Conservation (phyloP, 2,797 vertebrate species). For the Onychomys torridus region DNA sequence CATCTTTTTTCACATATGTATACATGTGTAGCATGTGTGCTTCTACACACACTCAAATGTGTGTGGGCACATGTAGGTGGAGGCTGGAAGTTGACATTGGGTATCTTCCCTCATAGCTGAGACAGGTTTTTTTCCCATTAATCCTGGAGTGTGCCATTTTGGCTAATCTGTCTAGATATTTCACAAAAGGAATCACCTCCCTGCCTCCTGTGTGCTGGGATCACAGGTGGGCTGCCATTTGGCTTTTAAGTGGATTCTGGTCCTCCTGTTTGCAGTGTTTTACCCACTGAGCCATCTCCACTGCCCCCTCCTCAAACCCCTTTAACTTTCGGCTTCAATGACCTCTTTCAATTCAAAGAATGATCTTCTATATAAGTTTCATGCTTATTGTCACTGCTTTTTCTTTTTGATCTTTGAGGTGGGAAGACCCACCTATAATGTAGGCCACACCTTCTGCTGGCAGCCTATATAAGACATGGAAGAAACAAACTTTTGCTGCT, state of each 20-base stretch:
- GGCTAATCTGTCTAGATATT: neutral
- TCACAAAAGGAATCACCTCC: too few relatives aligned
- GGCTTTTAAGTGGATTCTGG: neutral
- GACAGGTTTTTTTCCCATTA: too few relatives aligned
- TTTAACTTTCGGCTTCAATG: neutral
- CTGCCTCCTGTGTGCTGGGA: neutral
- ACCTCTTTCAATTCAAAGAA: neutral
- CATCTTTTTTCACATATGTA: neutral
- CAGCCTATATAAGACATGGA: neutral
- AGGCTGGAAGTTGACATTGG: neutral
- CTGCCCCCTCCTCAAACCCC: too few relatives aligned
- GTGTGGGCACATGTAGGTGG: neutral
- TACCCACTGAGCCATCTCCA: neutral
- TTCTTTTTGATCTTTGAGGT: neutral
- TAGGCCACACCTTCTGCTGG: neutral
- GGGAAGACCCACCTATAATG: neutral
- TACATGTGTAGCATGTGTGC: neutral
- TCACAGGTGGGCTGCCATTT: neutral
- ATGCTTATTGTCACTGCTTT: neutral
- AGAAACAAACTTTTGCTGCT: neutral
- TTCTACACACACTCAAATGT: neutral
- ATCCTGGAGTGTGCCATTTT: neutral
- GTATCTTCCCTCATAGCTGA: neutral
- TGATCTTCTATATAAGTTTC: neutral
- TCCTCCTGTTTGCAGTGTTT: neutral